Evolutionary conservation across 2,113 vertebrate genomes (phyloP), one percentile per base, ranked within the genome.

Genomic region (Phaethornis superciliosus): DNA sequence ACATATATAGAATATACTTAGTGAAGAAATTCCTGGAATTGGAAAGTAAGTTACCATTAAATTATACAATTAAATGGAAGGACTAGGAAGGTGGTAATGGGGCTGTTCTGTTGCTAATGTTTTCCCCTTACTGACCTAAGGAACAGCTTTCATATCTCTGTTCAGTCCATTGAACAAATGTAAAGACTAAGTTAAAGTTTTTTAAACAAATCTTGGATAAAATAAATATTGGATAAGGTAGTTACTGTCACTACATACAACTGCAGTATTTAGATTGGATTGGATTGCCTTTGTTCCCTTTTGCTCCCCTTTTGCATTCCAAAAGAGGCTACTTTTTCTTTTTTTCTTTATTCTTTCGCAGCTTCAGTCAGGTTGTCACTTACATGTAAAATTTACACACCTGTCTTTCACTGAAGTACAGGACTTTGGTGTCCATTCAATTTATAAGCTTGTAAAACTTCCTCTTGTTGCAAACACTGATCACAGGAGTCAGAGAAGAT

Each of bases 321-420:
- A 64, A 33, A 81, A 51, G 37, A 69, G 51, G 21, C 40, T 77
- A 26, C 23, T 44, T 17, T 0, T 40, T 40, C 40, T 40, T 40
- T 40, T 30, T 47, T 87, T 70, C 68, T 81, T 44, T 2, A 3
- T 16, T 37, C 47, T 82, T 90, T 28, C 16, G 9, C 49, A 87
- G 10, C 15, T 76, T 26, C 77, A 88, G 28, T 20, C 54, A 68
- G 8, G 9, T 69, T 77, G 17, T 70, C 27, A 40, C 20, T 63
- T 79, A 16, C 15, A 18, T 19, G 8, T 67, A 32, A 62, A 26
- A 54, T 76, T 79, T 79, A 77, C 62, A 44, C 6, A 60, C 33
- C 18, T 58, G 0, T 55, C 32, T 70, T 72, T 42, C 37, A 33
- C 15, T 44, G 51, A 49, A 3, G 0, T 46, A 16, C 19, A 55